phyloP scores from a whole-genome alignment of 1,140 invertebrate genomes.

The Meloidogyne exigua region DNA sequence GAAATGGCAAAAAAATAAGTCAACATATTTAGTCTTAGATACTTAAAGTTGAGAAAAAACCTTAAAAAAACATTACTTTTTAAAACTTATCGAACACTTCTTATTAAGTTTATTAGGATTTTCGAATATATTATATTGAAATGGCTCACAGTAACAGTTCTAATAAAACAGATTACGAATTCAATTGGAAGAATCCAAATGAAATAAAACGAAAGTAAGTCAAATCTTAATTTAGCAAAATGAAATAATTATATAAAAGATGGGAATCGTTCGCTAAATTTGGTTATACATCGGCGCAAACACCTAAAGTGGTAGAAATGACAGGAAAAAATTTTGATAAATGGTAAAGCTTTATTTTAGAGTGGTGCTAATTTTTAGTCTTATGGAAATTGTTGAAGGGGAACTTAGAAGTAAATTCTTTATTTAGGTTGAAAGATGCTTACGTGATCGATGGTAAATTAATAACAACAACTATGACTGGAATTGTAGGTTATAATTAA shows the following conservation, averaged over 20 bases:
- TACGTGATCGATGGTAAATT: conserved; percentile 85
- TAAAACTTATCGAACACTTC: too few species aligned
- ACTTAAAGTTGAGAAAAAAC: too few species aligned
- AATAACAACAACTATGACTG: conserved; percentile 74
- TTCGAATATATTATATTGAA: conserved; percentile 14
- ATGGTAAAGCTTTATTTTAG: conserved; percentile 70
- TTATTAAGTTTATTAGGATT: too few species aligned
- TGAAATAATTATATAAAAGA: conserved; percentile 27
- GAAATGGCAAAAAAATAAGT: too few species aligned
- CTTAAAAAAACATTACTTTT: too few species aligned
- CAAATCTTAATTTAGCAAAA: not conserved
- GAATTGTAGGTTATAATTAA: conserved; percentile 20
- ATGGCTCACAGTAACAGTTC: conserved; percentile 20
- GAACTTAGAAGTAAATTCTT: not conserved
- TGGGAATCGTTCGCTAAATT: conserved; percentile 79
- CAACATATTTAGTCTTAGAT: too few species aligned
- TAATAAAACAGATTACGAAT: conserved; percentile 40
- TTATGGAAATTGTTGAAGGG: not conserved
- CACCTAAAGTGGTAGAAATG: conserved; percentile 80
- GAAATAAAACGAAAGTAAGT: conserved; percentile 51
- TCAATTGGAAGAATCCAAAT: conserved; percentile 47
- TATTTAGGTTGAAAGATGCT: conserved; percentile 80
- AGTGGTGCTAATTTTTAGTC: too few species aligned
- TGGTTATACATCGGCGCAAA: conserved; percentile 67
- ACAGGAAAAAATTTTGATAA: conserved; percentile 85